phyloP scores from a whole-genome alignment of 2,113 vertebrate genomes.

The Coptodon bakossiorum region DNA sequence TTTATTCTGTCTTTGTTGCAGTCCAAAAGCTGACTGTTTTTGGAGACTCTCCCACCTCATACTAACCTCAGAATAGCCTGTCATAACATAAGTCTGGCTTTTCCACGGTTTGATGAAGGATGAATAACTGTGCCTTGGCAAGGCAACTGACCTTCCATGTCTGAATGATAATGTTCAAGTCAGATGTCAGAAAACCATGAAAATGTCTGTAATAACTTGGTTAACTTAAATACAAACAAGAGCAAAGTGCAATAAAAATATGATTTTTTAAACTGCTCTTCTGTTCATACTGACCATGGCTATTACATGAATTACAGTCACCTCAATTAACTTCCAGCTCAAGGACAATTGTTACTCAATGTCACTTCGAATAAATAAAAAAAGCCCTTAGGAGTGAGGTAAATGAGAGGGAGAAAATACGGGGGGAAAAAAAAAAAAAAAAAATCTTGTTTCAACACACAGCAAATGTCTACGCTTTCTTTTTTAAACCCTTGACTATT shows the following conservation, averaged over 20 bases:
- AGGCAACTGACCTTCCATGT: neutral
- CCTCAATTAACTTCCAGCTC: neutral
- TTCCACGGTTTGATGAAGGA: neutral
- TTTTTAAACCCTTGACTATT: slow-evolving; percentile 33
- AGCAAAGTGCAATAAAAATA: neutral
- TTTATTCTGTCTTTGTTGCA: neutral
- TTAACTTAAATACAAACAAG: neutral
- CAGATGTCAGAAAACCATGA: neutral
- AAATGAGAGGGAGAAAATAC: slow-evolving; percentile 25
- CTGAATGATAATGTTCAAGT: neutral
- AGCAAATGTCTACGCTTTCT: neutral
- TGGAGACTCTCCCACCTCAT: neutral
- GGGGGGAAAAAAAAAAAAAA: neutral
- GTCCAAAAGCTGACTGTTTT: neutral
- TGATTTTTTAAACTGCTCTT: neutral
- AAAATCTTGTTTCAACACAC: neutral
- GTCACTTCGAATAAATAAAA: slow-evolving; percentile 22
- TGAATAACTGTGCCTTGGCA: neutral
- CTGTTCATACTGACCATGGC: neutral
- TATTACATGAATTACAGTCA: neutral
- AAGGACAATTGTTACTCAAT: slow-evolving; percentile 23
- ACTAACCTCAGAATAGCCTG: neutral
- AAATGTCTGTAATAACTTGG: neutral
- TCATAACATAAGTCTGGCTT: neutral
- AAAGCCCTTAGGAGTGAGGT: neutral